Evolutionary conservation across 1,140 invertebrate genomes (phyloP), one percentile per base, ranked within the genome.

Genomic region (Drosophila kurseongensis): DNA sequence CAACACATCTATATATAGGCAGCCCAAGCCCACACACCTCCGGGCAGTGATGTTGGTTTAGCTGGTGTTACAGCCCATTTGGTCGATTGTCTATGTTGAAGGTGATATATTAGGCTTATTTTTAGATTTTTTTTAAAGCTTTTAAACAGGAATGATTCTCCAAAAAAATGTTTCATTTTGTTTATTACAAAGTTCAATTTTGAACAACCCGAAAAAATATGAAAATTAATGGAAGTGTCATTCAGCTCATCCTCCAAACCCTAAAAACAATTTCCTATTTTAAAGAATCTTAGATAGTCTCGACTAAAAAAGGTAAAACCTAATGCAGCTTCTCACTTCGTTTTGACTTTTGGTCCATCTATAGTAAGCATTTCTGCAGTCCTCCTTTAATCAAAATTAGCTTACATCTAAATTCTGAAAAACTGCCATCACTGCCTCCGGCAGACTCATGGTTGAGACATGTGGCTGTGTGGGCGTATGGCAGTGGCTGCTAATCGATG

Each of bases 1-100:
- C 69, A 48, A 55, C 47, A 60, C 54, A 42, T 65, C 61, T 78
- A 85, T 80, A 85, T 80, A 85, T 77, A 84, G 83, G 67, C 82
- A 75, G 72, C 56, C 52, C 51, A 60, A 58, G 27, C 54, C 48
- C 42, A 74, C 52, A 62, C 52, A 38, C 29, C 41, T 61, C 8
- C 14, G 13, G 41, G 7, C 18, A 44, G 36, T 32, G 14, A 27
- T 48, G 44, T 13, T 13, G 9, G 16, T 32, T 47, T 62, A 47
- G 35, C 58, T n/a, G 27, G 3, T 48, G 41, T 38, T 60, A 41
- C 23, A 41, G 9, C 35, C 2, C 14, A 61, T 4, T 4, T 36
- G 48, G 14, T 36, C 10, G 14, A 4, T 35, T 51, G 29, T 8
- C 3, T 36, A 12, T 10, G 10, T 32, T 1, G 1, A 23, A 18